Evolutionary conservation across 2,888 invertebrate species (phyloP).

Genomic region (Phaedon cochleariae): DNA sequence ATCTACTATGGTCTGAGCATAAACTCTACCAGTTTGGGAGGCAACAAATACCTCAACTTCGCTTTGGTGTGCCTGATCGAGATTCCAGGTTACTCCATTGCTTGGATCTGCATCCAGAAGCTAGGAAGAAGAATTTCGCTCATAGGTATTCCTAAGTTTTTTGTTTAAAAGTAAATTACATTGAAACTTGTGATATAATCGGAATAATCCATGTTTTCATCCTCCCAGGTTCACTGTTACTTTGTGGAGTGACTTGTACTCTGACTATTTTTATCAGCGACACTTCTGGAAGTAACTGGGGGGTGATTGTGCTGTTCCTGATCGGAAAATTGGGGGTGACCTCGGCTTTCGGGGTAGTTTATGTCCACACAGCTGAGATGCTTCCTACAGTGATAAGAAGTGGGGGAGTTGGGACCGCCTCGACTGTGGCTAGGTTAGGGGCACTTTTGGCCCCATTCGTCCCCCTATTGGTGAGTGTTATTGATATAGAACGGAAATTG

Average conservation of each 20-base stretch:
- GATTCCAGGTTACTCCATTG: constrained; percentile 68
- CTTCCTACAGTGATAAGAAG: constrained; percentile 66
- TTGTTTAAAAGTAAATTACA: too few species aligned
- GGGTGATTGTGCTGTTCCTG: constrained; percentile 67
- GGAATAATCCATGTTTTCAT: background rate
- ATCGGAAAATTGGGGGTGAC: constrained; percentile 72
- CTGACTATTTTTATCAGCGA: constrained; percentile 65
- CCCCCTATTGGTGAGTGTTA: constrained; percentile 66
- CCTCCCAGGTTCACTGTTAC: constrained; percentile 61
- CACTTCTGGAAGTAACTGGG: constrained; percentile 58
- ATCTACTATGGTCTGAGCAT: constrained; percentile 75
- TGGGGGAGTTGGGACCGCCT: constrained; percentile 69
- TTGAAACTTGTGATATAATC: too few species aligned
- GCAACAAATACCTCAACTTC: constrained; percentile 75
- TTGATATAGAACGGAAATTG: too few species aligned
- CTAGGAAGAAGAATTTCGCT: constrained; percentile 65
- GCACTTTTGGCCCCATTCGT: constrained; percentile 71
- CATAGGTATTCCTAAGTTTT: too few species aligned
- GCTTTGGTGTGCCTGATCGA: constrained; percentile 69
- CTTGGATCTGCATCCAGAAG: constrained; percentile 64
- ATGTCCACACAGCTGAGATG: constrained; percentile 70
- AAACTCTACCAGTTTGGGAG: constrained; percentile 72
- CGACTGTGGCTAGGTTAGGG: constrained; percentile 68
- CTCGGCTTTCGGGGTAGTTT: constrained; percentile 70
- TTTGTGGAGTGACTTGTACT: constrained; percentile 63